Base-by-base conservation (phyloP, 2,113 vertebrate genomes). In the Apteryx owenii region DNA sequence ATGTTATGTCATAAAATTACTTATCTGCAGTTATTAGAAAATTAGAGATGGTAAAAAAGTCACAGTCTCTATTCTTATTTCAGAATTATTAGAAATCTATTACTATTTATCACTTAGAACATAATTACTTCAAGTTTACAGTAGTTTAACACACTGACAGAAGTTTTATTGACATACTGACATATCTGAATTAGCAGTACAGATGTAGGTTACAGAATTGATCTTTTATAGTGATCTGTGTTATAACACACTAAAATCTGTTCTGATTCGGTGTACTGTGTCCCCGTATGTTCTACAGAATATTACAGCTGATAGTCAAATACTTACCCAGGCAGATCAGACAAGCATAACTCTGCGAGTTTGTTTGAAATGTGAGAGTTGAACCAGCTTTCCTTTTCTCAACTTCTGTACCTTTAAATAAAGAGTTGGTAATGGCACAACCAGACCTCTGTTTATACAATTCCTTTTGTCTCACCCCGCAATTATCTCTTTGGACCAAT, bases 401-500 rank as follows among this genome's bases (percentile, higher is more conserved):
- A 42, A 62, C 3, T 92, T 53, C 31, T n/a, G 38, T 36, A 72
- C 53, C 36, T 87, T 58, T 58, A 36, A 64, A 12, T 64, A 73
- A 76, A 77, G 20, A 2, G 38, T 76, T 72, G 14, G 14, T 81
- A 38, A 33, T 88, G 87, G 50, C 81, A 81, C 81, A 91, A 2
- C 93, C 68, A 40, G 69, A 36, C 18, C 22, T 94, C 72, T 83
- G 60, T 60, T 94, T 71, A 84, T 71, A 53, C 28, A 1, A n/a
- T 78, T 2, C 56, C 31, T 65, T 85, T 81, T 62, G 76, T 88
- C 64, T 91, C 25, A 26, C 48, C 2, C 40, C 80, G 75, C 50
- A 89, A 6, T 93, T 93, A 92, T 15, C 73, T 50, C 56, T 40
- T 76, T 77, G 84, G 44, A 70, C 78, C 65, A 80, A 78, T 85